These are phyloP conservation scores for Holothuria leucospilota DNA, from an alignment of 53 echinoderm and acorn worm genomes.

Conservation along the genomic window DNA sequence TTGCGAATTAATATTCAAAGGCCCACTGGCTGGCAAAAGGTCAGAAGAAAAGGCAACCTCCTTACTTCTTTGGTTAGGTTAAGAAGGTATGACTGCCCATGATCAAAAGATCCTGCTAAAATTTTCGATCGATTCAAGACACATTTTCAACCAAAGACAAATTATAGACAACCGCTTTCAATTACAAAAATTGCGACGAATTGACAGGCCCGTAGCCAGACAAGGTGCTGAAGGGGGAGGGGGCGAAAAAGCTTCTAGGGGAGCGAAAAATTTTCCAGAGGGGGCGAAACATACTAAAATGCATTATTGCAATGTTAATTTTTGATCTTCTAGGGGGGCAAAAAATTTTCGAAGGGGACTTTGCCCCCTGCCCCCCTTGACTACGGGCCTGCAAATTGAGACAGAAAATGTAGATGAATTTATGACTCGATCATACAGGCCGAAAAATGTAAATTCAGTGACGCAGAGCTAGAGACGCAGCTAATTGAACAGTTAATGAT, in stretches of 20 bases:
- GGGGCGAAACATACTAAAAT: too few species aligned
- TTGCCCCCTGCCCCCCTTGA: too few species aligned
- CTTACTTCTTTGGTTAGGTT: slow-evolving; percentile 63
- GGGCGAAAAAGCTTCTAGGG: too few species aligned
- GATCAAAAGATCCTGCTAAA: slow-evolving; percentile 43
- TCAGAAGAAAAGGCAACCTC: slow-evolving; percentile 20
- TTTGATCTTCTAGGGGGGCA: too few species aligned
- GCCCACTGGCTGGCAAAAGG: slow-evolving; percentile 57
- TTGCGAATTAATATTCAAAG: too few species aligned
- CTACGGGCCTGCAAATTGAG: too few species aligned
- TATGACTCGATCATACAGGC: slow-evolving; percentile 54
- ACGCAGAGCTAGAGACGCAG: slow-evolving; percentile 36
- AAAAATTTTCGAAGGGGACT: too few species aligned
- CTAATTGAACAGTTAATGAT: slow-evolving; percentile 66
- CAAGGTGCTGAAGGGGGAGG: too few species aligned
- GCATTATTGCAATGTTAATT: too few species aligned
- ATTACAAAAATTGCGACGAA: slow-evolving; percentile 49
- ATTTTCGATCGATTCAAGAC: slow-evolving; percentile 48
- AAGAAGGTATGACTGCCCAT: slow-evolving; percentile 60
- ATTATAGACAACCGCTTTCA: slow-evolving; percentile 58
- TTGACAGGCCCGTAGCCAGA: too few species aligned
- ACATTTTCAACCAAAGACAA: slow-evolving; percentile 71
- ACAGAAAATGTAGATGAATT: slow-evolving; percentile 66
- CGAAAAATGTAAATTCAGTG: slow-evolving; percentile 63
- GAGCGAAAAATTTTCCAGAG: too few species aligned